Base-by-base conservation (phyloP, 2,797 vertebrate species). In the Arrhamphus sclerolepis region DNA sequence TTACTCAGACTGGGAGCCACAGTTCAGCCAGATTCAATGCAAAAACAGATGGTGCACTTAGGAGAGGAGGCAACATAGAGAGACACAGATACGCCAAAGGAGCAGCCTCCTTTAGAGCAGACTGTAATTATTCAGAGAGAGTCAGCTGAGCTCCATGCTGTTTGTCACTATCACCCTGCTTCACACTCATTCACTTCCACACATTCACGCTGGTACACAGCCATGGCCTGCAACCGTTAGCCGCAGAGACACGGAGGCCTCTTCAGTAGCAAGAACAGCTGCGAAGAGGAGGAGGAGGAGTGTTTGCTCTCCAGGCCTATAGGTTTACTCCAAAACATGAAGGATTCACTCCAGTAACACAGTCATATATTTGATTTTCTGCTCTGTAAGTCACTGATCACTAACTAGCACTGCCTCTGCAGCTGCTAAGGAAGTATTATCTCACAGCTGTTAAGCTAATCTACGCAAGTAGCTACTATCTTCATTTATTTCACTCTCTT, bases 11-110 rank as follows among this genome's bases (percentile, higher is more conserved):
- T 62, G 55, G 5, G 66, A 69, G 81, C 83, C 73, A 80, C 67
- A 66, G 70, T 81, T 80, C 77, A 82, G 59, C 59, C 69, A 20
- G 29, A 70, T 63, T 77, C 62, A 40, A 67, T 69, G 72, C 67
- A 71, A 52, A 83, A 85, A 64, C 86, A 89, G 86, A 87, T 81
- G 84, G 84, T 70, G 60, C 75, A 80, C 79, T 81, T 73, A 78
- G 72, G 63, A 75, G 70, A 43, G 7, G 72, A 81, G 74, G 73
- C 71, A 42, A 72, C 83, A 78, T 76, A 41, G 66, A 80, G 77
- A 75, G 83, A 78, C 79, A 60, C 65, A 44, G 80, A 82, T 68
- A 80, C 82, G 83, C 56, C 60, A 19, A 66, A 57, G 78, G 79
- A 62, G 76, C 77, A 66, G 67, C 47, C 60, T 34, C 19, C 66